Conservation (phyloP, 2,888 invertebrate genomes). For the Adelognathus sp. region DNA sequence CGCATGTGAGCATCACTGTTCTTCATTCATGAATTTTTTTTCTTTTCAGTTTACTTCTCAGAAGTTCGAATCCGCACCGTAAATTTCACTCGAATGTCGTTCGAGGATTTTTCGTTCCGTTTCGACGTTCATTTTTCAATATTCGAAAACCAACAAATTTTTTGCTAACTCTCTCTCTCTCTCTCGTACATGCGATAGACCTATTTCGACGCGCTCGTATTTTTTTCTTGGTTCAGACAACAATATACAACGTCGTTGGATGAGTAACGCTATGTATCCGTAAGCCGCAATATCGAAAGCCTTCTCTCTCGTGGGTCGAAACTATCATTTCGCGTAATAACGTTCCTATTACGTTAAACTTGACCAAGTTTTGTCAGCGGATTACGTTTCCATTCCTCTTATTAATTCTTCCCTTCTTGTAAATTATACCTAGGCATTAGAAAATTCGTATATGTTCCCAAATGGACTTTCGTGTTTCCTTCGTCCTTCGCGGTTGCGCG, state of each 20-base stretch:
- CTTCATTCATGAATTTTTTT: too few species aligned
- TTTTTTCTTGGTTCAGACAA: background rate
- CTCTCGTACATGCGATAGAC: background rate
- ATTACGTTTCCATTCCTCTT: conserved; percentile 14
- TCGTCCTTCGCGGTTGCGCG: conserved; percentile 40
- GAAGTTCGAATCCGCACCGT: background rate
- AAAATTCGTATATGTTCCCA: conserved; percentile 58
- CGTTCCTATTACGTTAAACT: conserved; percentile 20
- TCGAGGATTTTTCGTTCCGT: background rate
- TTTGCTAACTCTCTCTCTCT: too few species aligned
- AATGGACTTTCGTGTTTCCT: conserved; percentile 58
- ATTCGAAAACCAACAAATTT: background rate
- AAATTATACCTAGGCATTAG: conserved; percentile 56
- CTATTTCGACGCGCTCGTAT: background rate
- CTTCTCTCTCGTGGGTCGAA: background rate
- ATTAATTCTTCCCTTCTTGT: conserved; percentile 5
- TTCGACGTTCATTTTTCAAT: background rate
- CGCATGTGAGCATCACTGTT: too few species aligned
- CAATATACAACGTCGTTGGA: background rate
- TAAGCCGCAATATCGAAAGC: conserved; percentile 17
- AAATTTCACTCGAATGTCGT: background rate
- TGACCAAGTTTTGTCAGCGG: conserved; percentile 29
- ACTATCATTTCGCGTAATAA: background rate
- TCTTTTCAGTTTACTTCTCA: background rate
- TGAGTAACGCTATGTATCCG: background rate